Evolutionary conservation across 2,888 invertebrate species (phyloP), one percentile per base, ranked within the genome.

Genomic region (Micoletzkya japonica): DNA sequence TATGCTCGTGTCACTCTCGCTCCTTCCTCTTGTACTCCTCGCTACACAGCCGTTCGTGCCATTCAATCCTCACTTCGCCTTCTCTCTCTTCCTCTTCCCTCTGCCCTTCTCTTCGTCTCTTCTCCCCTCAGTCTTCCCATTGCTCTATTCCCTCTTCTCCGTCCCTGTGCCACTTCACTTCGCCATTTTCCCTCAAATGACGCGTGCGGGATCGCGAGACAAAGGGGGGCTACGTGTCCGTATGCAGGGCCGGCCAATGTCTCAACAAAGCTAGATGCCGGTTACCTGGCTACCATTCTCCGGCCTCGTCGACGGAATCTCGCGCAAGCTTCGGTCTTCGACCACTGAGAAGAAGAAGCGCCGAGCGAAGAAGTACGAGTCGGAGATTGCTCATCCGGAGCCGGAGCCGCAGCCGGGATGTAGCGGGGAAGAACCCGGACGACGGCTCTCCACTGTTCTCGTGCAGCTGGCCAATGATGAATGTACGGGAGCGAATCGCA

Each of bases 281-380:
- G n/a, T n/a, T n/a, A n/a, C n/a, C n/a, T n/a, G n/a, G n/a, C n/a
- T n/a, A n/a, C n/a, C n/a, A n/a, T n/a, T 58, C 58, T 26, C 37
- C 26, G 58, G 58, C 24, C 24, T 58, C 36, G 58, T 58, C 58
- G 58, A 58, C 37, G 58, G 58, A 58, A 37, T 58, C 58, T 26
- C 30, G 24, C 34, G 36, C 24, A 37, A 24, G 2, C 36, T 58
- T 37, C 58, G 58, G 37, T 6, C 36, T 26, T 26, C 58, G 20
- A 37, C 58, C 1, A 58, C 36, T 14, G 37, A 37, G 58, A 58
- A 58, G 36, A 58, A 58, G 58, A 58, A 58, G 37, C n/a, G n/a
- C n/a, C n/a, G n/a, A n/a, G n/a, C n/a, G n/a, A n/a, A n/a, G n/a
- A n/a, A n/a, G n/a, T n/a, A n/a, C n/a, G n/a, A n/a, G n/a, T n/a